Base-by-base conservation (phyloP, 92 coral and sea anemone species). In the Epizoanthus ramosus region DNA sequence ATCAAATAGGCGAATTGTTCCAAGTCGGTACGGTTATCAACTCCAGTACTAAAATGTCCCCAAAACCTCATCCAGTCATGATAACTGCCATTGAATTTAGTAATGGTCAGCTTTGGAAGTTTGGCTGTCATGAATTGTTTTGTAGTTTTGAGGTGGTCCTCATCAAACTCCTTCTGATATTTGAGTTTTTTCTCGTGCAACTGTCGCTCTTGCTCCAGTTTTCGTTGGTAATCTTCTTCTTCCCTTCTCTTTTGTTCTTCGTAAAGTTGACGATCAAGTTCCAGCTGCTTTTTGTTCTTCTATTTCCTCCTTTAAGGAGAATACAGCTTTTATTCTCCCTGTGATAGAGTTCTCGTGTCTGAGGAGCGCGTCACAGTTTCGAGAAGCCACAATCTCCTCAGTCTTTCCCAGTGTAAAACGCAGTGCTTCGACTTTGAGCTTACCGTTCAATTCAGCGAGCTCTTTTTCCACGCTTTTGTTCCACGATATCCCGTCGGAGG, bases 81-180 rank as follows among this genome's bases (percentile, higher is more conserved):
- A n/a, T 66, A 58, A 31, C 35, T 66, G 8, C 85, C 88, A 69
- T 68, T 68, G 39, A 77, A 77, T 68, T 85, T 85, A 4, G 89
- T 79, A 18, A 85, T 85, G 52, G 33, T 69, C 8, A 85, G 89
- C 60, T 85, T 79, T 15, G 85, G 89, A 3, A 85, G 74, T 37
- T 85, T 85, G 23, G 89, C 80, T 4, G 43, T 28, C 7, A 52
- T 43, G 57, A 2, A 57, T 63, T 57, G 45, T 23, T 53, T 61
- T 50, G 79, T 6, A n/a, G 28, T 41, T 79, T 7, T 37, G 75
- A 23, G 10, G 50, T 68, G 71, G 33, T 65, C 50, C n/a, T 21
- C n/a, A 66, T 81, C 79, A n/a, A 82, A 58, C 66, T 79, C 85
- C 52, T 85, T 85, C 45, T 37, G 33, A 35, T 64, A 68, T 7